Evolutionary conservation across 1,140 invertebrate genomes (phyloP), one percentile per base, ranked within the genome.

Genomic region (Goniozus legneri): DNA sequence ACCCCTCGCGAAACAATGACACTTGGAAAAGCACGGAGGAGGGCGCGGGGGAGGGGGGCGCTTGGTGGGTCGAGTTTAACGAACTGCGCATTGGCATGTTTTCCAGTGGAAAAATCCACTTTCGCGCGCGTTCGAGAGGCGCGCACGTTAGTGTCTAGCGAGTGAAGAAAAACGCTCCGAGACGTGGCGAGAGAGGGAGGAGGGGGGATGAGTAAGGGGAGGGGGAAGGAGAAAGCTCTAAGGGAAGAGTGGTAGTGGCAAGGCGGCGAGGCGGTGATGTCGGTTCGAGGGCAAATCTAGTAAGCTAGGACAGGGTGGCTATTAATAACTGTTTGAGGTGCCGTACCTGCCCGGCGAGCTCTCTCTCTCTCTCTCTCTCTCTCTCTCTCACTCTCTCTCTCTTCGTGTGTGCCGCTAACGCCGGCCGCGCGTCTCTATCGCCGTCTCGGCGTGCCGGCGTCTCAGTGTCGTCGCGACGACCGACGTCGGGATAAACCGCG

Each of bases 241-340:
- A n/a, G 34, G 22, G 31, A 14, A n/a, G 34, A 32, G 8, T 44
- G 13, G 8, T 2, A 18, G 30, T 12, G 16, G n/a, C n/a, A n/a
- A 31, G 16, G 14, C 18, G 15, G n/a, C 10, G 34, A 36, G 32
- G 15, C 19, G 49, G 50, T 56, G 48, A 52, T 54, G 51, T 61
- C 50, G 59, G 56, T 69, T 73, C 64, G 73, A 73, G 69, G 69
- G 73, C 69, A 71, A 67, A 69, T 65, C 70, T 73, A 73, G 69
- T 61, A 73, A 73, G 73, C 70, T 72, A 75, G 73, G 71, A 73
- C 69, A 74, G 60, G 44, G n/a, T n/a, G 51, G 66, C 72, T 74
- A 76, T 73, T 74, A 74, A 76, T 76, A 75, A 73, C 65, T 56
- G 64, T 73, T 76, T 69, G 66, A 72, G 72, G 71, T 76, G 69